Conservation (phyloP, 2,113 vertebrate species). For the Paramisgurnus dabryanus region DNA sequence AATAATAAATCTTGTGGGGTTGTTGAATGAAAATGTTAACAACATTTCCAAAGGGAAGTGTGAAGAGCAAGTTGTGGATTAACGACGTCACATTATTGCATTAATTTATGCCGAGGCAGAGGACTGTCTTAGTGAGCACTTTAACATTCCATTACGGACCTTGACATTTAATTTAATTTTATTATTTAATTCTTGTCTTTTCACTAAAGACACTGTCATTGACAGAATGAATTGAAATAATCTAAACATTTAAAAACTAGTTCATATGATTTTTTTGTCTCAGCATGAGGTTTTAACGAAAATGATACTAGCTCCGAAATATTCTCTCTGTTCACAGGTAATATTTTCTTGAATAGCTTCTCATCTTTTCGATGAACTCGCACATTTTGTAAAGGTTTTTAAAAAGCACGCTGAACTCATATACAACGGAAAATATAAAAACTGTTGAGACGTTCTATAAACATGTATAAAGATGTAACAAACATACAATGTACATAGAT, state of each 20-base stretch:
- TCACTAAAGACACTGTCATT: slow-evolving; percentile 67
- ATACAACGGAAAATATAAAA: neutral
- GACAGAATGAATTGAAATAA: slow-evolving; percentile 75
- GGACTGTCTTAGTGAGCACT: slow-evolving; percentile 73
- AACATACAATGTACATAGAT: neutral
- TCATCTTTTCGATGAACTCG: neutral
- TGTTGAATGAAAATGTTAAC: slow-evolving; percentile 43
- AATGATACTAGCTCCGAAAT: neutral
- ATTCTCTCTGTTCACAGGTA: neutral
- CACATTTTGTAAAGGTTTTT: neutral
- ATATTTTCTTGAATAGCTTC: neutral
- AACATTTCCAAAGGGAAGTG: slow-evolving; percentile 30
- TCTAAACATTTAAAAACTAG: slow-evolving; percentile 68
- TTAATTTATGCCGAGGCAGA: slow-evolving; percentile 58
- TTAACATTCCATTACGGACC: slow-evolving; percentile 81
- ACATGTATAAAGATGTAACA: neutral
- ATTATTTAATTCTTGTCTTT: slow-evolving; percentile 8
- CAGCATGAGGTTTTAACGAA: neutral
- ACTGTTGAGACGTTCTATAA: neutral
- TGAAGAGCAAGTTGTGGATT: slow-evolving; percentile 28
- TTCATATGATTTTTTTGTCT: neutral
- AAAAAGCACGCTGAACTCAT: neutral
- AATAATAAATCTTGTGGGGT: no score
- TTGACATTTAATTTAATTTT: slow-evolving; percentile 79
- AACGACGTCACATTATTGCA: slow-evolving; percentile 45